phyloP scores from a whole-genome alignment of 2,888 invertebrate genomes.

The Amphipyra tragopoginis region DNA sequence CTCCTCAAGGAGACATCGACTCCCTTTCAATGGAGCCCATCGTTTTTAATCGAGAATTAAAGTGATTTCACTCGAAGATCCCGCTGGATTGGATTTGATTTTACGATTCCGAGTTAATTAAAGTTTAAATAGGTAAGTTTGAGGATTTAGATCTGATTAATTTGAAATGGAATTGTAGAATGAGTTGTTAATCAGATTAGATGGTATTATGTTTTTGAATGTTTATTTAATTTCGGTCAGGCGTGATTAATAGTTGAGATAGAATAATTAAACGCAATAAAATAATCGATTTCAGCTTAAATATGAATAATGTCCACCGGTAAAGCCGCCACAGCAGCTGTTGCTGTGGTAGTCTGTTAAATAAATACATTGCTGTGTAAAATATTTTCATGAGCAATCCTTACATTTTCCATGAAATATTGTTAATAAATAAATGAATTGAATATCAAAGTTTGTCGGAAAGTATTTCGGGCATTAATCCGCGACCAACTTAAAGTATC shows the following conservation, averaged over 20 bases:
- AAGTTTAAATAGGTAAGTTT: conserved; percentile 55
- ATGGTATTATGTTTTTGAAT: conserved; percentile 15
- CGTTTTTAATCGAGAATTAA: conserved; percentile 58
- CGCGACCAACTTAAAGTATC: too few species aligned
- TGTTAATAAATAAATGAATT: too few species aligned
- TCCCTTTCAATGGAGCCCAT: conserved; percentile 13
- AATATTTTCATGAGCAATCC: conserved; percentile 3
- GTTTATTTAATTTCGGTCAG: background rate
- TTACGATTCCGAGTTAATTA: conserved; percentile 57
- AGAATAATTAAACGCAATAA: background rate
- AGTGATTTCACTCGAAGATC: conserved; percentile 54
- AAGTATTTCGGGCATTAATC: too few species aligned
- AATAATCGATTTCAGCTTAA: conserved; percentile 4
- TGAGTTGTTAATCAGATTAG: conserved; percentile 37
- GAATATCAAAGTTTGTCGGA: too few species aligned
- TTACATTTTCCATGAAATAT: background rate
- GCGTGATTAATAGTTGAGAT: background rate
- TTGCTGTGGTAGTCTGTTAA: conserved; percentile 8
- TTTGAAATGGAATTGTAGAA: conserved; percentile 37
- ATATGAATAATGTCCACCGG: conserved; percentile 4
- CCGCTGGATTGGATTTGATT: conserved; percentile 51
- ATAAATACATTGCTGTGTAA: conserved; percentile 11
- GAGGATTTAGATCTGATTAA: conserved; percentile 49
- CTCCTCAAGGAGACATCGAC: conserved; percentile 14
- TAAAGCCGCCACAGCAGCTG: conserved; percentile 12